Evolutionary conservation across 1,140 invertebrate species (phyloP).

Genomic region (Zeugodacus cucurbitae): DNA sequence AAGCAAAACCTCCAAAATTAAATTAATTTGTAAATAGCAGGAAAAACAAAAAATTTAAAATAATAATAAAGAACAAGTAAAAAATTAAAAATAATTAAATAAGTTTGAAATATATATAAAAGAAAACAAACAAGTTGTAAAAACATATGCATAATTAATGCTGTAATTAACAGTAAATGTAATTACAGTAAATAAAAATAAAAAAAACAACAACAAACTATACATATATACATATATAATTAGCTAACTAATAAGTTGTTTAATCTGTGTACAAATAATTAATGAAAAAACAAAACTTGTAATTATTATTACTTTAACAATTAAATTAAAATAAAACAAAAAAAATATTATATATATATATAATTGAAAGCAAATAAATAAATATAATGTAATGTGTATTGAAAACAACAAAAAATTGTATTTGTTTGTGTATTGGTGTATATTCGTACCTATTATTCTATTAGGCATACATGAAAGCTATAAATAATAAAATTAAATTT

Average conservation of each 20-base stretch:
- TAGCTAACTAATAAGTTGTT: background rate
- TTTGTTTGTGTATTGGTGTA: background rate
- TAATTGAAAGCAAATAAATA: constrained; percentile 29
- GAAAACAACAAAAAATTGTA: background rate
- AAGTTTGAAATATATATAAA: background rate
- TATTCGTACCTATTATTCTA: background rate
- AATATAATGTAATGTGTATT: constrained; percentile 26
- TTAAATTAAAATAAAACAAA: background rate
- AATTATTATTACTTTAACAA: constrained; percentile 40
- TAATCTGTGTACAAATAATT: constrained; percentile 25
- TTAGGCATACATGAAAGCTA: background rate
- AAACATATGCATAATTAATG: background rate
- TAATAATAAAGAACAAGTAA: background rate
- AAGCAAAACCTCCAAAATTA: constrained; percentile 15
- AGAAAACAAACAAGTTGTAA: background rate
- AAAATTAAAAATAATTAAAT: background rate
- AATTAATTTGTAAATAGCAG: constrained; percentile 44
- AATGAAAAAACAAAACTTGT: constrained; percentile 15
- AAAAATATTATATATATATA: background rate
- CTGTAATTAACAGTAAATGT: background rate
- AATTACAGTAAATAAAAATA: background rate
- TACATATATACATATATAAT: background rate
- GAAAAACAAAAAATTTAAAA: background rate
- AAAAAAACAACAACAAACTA: background rate
- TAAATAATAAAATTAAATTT: background rate